These are phyloP conservation scores for Protosalanx chinensis DNA, from an alignment of 2,797 vertebrate genomes.

Conservation along the genomic window DNA sequence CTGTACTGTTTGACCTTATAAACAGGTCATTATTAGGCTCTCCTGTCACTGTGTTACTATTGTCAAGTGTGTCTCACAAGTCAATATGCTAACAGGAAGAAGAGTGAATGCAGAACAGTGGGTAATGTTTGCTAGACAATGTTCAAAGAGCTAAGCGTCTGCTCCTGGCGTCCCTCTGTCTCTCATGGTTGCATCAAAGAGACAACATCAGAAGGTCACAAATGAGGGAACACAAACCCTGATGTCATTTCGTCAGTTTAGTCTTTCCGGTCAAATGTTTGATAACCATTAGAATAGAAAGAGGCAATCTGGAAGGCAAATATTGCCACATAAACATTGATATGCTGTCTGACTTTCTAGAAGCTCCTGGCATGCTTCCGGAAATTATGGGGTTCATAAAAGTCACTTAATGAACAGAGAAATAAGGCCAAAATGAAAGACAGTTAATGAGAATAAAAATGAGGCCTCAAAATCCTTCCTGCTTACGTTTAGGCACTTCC, in stretches of 20 bases:
- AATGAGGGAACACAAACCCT: constrained; percentile 16
- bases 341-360: neutral
- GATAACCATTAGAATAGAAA: constrained; percentile 53
- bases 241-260: constrained; percentile 30
- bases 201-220: constrained; percentile 43
- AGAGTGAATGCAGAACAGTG: constrained; percentile 39
- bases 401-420: neutral
- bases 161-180: constrained; percentile 12
- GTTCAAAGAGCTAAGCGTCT: constrained; percentile 33
- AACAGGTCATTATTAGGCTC: constrained; percentile 4
- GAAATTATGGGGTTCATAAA: neutral
- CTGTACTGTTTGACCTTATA: neutral
- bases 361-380: neutral
- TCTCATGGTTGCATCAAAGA: constrained; percentile 49
- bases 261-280: constrained; percentile 21
- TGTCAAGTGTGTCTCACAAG: constrained; percentile 24
- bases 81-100: constrained; percentile 20
- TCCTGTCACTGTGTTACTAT: neutral
- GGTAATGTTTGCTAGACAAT: constrained; percentile 48
- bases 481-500: no score
- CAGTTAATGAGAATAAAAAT: no score
- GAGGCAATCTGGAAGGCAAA: constrained; percentile 36
- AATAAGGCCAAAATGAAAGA: neutral
- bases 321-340: constrained; percentile 27
- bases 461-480: no score